Conservation (phyloP, 2,888 invertebrate species). For the Lomographa bimaculata region DNA sequence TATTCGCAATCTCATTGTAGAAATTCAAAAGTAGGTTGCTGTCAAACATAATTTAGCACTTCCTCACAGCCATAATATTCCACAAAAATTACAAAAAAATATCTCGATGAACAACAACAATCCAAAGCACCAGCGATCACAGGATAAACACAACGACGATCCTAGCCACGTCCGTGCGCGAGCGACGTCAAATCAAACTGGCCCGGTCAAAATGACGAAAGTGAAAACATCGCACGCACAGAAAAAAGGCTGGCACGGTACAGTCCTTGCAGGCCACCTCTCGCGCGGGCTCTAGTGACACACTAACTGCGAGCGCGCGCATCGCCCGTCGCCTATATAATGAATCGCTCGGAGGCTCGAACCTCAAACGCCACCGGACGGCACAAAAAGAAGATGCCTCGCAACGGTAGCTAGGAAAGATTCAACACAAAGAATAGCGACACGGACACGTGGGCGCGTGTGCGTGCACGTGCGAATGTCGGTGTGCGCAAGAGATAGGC, state of each 20-base stretch:
- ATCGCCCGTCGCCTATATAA: slow-evolving; percentile 80
- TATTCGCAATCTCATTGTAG: slow-evolving; percentile 81
- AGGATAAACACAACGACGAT: slow-evolving; percentile 76
- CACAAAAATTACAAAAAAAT: slow-evolving; percentile 53
- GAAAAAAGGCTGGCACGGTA: slow-evolving; percentile 79
- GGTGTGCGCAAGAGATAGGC: slow-evolving; percentile 80
- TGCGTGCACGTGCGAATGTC: slow-evolving; percentile 74
- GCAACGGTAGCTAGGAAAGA: slow-evolving; percentile 78
- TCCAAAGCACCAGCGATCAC: slow-evolving; percentile 76
- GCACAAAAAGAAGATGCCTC: slow-evolving; percentile 80
- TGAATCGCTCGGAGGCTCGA: slow-evolving; percentile 71
- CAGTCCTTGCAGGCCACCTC: slow-evolving; percentile 82
- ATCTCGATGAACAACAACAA: slow-evolving; percentile 66
- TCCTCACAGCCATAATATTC: slow-evolving; percentile 78
- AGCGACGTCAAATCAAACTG: slow-evolving; percentile 82
- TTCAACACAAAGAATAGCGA: slow-evolving; percentile 76
- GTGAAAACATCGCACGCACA: slow-evolving; percentile 83
- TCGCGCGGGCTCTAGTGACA: slow-evolving; percentile 81
- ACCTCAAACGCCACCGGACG: slow-evolving; percentile 74
- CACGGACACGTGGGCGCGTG: slow-evolving; percentile 78
- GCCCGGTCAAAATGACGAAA: slow-evolving; percentile 83
- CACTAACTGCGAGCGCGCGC: slow-evolving; percentile 79
- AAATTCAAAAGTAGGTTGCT: slow-evolving; percentile 77
- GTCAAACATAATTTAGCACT: slow-evolving; percentile 82
- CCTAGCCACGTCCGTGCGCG: slow-evolving; percentile 80